Base-by-base conservation (phyloP, 1,140 invertebrate species). In the Drosophila bipectinata region DNA sequence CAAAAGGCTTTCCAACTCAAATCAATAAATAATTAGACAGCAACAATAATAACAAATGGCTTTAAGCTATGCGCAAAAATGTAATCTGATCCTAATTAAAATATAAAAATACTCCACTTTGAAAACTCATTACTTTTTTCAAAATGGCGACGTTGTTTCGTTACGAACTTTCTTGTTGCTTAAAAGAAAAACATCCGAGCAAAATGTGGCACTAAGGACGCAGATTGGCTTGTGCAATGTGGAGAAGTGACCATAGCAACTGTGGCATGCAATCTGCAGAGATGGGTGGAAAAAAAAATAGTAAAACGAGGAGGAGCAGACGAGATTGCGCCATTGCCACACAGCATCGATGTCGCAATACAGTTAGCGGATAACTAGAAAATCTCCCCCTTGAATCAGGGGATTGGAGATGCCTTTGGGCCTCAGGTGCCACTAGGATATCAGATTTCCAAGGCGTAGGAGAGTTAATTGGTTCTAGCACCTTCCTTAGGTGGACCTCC, bases 391-490 rank as follows among this genome's bases (percentile, higher is more conserved):
- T n/a, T n/a, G 12, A 4, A 49, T 14, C 8, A 9, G 48, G 18
- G 9, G 48, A 24, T 18, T 37, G 12, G 26, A 7, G 34, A 4
- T n/a, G 21, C 39, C 24, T n/a, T 7, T 52, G 51, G 34, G 28
- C 54, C 45, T 34, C 71, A 57, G 69, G 57, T 73, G 71, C 32
- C 15, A 41, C 45, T 9, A 28, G 15, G 37, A 60, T 87, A 81
- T 75, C 55, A 48, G 37, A 48, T 87, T 78, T 56, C 82, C 55
- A 37, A 54, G 39, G 39, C 66, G 41, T 45, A 55, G 30, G 75
- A 54, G 52, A 68, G 53, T 60, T 82, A 82, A 87, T 87, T 87
- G 74, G 74, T 62, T 76, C 72, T 82, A 47, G 26, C 66, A 66
- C 74, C 75, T 66, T 62, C 58, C 55, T 87, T 72, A 72, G 66